phyloP scores from a whole-genome alignment of 2,888 invertebrate species.

The Merodon equestris region DNA sequence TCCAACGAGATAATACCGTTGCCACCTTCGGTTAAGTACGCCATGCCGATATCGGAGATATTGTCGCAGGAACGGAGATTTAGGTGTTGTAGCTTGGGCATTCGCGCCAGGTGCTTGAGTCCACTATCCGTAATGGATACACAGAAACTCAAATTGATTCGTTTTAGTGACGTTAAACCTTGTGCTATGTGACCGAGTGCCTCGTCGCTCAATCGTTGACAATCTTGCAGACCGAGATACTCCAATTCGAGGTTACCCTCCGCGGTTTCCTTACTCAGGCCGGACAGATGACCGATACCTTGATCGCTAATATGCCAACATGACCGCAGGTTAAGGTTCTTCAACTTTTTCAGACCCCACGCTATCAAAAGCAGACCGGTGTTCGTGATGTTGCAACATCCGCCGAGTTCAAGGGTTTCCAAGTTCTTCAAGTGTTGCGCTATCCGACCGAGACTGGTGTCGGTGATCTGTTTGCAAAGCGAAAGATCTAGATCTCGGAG shows the following conservation, averaged over 20 bases:
- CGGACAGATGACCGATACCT: slow-evolving; percentile 92
- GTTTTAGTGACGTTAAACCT: slow-evolving; percentile 89
- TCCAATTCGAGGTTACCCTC: slow-evolving; percentile 88
- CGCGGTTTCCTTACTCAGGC: slow-evolving; percentile 83
- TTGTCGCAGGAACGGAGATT: slow-evolving; percentile 96
- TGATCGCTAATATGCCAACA: slow-evolving; percentile 96
- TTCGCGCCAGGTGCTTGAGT: slow-evolving; percentile 90
- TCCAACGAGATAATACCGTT: slow-evolving; percentile 90
- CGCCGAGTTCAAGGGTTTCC: slow-evolving; percentile 92
- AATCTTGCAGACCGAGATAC: slow-evolving; percentile 94
- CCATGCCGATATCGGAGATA: slow-evolving; percentile 94
- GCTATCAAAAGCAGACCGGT: slow-evolving; percentile 91
- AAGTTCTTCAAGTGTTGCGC: slow-evolving; percentile 91
- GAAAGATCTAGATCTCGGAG: slow-evolving; percentile 91
- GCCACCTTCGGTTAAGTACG: slow-evolving; percentile 93
- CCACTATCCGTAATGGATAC: slow-evolving; percentile 96
- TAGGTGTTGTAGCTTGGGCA: slow-evolving; percentile 90
- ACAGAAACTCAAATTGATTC: slow-evolving; percentile 96
- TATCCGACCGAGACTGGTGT: slow-evolving; percentile 90
- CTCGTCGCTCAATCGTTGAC: slow-evolving; percentile 95
- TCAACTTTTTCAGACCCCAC: slow-evolving; percentile 91
- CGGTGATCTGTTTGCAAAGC: slow-evolving; percentile 97
- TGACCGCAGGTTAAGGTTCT: slow-evolving; percentile 91
- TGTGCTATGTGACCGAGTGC: slow-evolving; percentile 91
- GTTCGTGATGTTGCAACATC: slow-evolving; percentile 94